Evolutionary conservation across 2,888 invertebrate species (phyloP), one percentile per base, ranked within the genome.

Genomic region (Drosophila recens): DNA sequence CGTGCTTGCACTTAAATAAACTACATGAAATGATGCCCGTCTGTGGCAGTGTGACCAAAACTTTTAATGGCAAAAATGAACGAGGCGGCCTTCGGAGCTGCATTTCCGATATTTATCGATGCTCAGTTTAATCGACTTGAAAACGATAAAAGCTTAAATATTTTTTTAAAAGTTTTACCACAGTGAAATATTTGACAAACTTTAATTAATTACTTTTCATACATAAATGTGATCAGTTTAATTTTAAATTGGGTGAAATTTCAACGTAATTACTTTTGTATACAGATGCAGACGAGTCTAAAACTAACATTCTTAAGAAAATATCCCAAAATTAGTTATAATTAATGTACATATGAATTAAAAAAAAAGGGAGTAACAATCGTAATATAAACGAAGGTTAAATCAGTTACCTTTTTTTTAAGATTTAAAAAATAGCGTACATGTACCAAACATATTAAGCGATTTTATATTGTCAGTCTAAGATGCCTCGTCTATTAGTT

Each of bases 11-110:
- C 57, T 45, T 66, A 66, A 75, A 63, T 65, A 79, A 40, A 59
- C 45, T 46, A 45, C 45, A 63, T 17, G 20, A 67, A 59, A 23
- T 15, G 15, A 38, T 58, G 23, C 34, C 23, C 27, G 34, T 20
- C 56, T 15, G 33, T 20, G 42, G 13, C 42, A 59, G 67, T 67
- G 78, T 78, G 67, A 63, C 75, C 75, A 77, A 13, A 34, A 0
- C 9, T 0, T 2, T 17, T 10, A 38, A 38, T 2, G 11, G 1
- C 38, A 3, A 36, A 23, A 38, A 66, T 33, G 1, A 30, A 27
- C 34, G 34, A 42, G 5, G 3, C 17, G 13, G 9, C 3, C 11
- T 23, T 27, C 30, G n/a, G 23, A 13, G 52, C 11, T 64, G 65
- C 6, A 15, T 15, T 13, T n/a, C 9, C 8, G 4, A 6, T 3